Evolutionary conservation across 92 coral and sea anemone genomes (phyloP), one percentile per base, ranked within the genome.

Genomic region (Pocillopora meandrina): DNA sequence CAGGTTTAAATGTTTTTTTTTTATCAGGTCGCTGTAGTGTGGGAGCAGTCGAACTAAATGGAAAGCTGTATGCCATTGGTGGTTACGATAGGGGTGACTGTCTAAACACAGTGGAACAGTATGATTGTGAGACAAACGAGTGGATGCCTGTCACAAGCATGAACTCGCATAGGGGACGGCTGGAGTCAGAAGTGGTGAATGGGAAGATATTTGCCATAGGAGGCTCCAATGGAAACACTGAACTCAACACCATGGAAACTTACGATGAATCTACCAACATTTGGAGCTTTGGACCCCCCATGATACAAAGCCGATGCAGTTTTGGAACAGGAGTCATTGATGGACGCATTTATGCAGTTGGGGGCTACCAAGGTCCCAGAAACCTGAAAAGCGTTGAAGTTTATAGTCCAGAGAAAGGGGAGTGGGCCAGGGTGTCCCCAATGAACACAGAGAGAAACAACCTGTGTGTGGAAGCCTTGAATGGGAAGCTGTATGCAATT

Each of bases 71-170:
- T 89, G 99, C 99, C 0, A 91, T 95, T 58, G 99, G 99, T 60
- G 99, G 99, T 13, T 97, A 97, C 91, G 99, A 97, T 74, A 81
- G 99, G 82, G 98, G 98, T 58, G 95, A 93, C 78, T 97, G 98
- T 66, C 95, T 96, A 52, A 86, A 92, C 71, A 75, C 90, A 5
- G 99, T 95, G 18, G 99, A 94, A 59, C 90, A 88, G 84, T 96
- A 92, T 26, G 95, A 96, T 73, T 92, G 93, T 21, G 87, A 89
- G 64, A 78, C 79, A 14, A 96, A 96, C 78, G 94, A 91, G 36
- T 96, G 99, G 99, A 93, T 89, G 90, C 98, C 95, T 33, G 93
- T 87, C 1, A 83, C 94, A 8, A 88, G 84, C 82, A 87, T 96
- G 76, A 90, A 82, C 49, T 90, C 91, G 31, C 93, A 81, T 58